Evolutionary conservation across 1,140 invertebrate species (phyloP), one percentile per base, ranked within the genome.

Genomic region (Brachionus sp.): DNA sequence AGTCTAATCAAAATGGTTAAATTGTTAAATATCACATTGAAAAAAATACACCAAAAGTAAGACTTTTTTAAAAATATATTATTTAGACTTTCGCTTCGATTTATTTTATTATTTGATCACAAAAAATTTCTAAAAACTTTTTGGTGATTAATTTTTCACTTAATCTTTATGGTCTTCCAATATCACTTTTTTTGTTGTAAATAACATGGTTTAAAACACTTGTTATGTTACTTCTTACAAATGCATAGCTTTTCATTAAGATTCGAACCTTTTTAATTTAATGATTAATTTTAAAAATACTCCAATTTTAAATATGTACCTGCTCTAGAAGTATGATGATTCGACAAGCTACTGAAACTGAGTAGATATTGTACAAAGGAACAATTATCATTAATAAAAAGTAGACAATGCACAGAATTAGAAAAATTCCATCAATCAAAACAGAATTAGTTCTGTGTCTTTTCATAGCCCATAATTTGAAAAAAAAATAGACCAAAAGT

Each of bases 161-260:
- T n/a, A n/a, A n/a, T n/a, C n/a, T n/a, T n/a, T n/a, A n/a, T n/a
- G n/a, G n/a, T n/a, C n/a, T n/a, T n/a, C n/a, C n/a, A 70, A 25
- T 23, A 0, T 68, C 83, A 66, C 62, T 57, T 80, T 57, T 62
- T 4, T 80, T 53, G 13, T 19, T 19, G 23, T 80, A 33, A 42
- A 25, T 35, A 19, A 23, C 19, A 4, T 80, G 19, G 84, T 84
- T 84, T 75, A 75, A n/a, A 33, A 19, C 25, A 87, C 90, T 87
- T 1, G 91, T 89, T 0, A 90, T 90, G 85, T 93, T 93, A 57
- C 91, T 92, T 64, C 93, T 88, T 0, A 95, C 91, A 86, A 94
- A 94, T 0, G 94, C 92, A 87, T 95, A 92, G 75, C 91, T 92
- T 88, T 96, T 96, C 95, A 96, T 96, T 13, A 93, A 86, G 33